phyloP scores from a whole-genome alignment of 2,113 vertebrate species.

The Circaetus cinerascens region DNA sequence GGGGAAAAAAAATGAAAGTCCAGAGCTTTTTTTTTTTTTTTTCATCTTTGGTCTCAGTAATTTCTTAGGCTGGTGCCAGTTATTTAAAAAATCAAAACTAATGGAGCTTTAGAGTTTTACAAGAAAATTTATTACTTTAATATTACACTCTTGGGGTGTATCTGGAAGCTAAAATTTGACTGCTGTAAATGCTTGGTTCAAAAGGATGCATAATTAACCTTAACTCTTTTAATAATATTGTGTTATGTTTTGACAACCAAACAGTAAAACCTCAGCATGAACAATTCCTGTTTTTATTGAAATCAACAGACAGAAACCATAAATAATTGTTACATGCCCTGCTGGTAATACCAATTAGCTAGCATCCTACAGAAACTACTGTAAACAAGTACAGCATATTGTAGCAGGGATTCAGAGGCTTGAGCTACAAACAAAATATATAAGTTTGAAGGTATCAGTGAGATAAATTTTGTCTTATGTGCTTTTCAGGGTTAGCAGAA shows the following conservation, averaged over 20 bases:
- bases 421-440: background rate
- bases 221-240: conserved; percentile 3
- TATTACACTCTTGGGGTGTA: background rate
- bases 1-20: background rate
- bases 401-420: background rate
- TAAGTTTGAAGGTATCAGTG: background rate
- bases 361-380: background rate
- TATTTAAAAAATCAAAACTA: background rate
- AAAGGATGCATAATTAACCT: conserved; percentile 32
- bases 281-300: conserved; percentile 35
- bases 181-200: background rate
- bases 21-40: background rate
- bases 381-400: background rate
- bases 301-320: conserved; percentile 46
- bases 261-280: conserved; percentile 25
- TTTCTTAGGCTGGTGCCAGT: background rate
- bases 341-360: conserved; percentile 41
- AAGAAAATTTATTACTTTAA: background rate
- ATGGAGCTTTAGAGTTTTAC: background rate
- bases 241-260: conserved; percentile 37
- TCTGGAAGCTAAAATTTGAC: background rate
- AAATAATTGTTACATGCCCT: conserved; percentile 50
- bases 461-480: background rate
- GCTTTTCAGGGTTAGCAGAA: background rate
- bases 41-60: background rate